Base-by-base conservation (phyloP, 2,888 invertebrate species). In the Synanthedon formicaeformis region DNA sequence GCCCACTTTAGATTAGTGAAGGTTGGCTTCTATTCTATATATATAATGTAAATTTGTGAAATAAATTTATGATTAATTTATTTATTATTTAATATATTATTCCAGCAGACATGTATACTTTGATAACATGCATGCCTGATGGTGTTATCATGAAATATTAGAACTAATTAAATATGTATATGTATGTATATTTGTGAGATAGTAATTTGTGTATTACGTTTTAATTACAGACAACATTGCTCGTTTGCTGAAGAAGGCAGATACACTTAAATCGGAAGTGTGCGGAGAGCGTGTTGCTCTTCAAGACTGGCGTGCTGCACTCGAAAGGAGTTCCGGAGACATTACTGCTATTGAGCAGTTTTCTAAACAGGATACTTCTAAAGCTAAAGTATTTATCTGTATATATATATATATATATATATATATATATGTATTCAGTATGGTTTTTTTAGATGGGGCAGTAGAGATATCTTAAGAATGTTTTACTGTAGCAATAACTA, bases 331-430 rank as follows among this genome's bases (percentile, higher is more conserved):
- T 41, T 90, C 92, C 48, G 91, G 91, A 51, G 92, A 93, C 55
- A 93, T 92, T 60, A 85, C 89, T 34, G 77, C 94, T n/a, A 90
- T 95, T 49, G 91, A 92, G 62, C 91, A 91, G 66, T 93, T 92
- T 61, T 91, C 92, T 54, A 90, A 91, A 65, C 91, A 92, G 59
- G 95, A 95, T 70, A 80, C 91, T 16, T 89, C 90, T 52, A 90
- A 88, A 61, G 92, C 92, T 50, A 90, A 91, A 74, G 91, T 85
- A 65, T 57, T 41, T 34, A 34, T 34, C 34, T 49, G 12, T 41
- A n/a, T n/a, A 41, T 48, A 40, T 49, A n/a, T n/a, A n/a, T n/a
- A 41, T 48, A 49, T 50, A 12, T 14, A 34, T 34, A 41, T 48
- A 49, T 50, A 12, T 14, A 34, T 34, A 41, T 48, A 49, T 50